phyloP scores from a whole-genome alignment of 2,888 invertebrate species.

The Alsophila aescularia region DNA sequence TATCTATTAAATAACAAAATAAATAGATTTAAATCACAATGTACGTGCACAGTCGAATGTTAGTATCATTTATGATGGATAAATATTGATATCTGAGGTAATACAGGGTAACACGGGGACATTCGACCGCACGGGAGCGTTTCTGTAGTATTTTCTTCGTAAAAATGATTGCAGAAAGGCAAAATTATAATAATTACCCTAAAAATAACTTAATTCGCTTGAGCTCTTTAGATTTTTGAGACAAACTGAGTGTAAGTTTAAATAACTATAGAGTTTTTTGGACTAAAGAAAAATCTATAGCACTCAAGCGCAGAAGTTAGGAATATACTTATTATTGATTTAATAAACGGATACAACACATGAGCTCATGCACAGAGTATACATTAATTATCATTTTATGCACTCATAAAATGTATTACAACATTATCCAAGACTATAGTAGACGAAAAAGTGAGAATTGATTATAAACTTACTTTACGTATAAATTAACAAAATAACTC shows the following conservation, averaged over 20 bases:
- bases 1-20: conserved; percentile 72
- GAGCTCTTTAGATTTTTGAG: conserved; percentile 34
- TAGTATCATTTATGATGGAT: neutral
- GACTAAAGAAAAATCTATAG: conserved; percentile 13
- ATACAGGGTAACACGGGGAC: conserved; percentile 34
- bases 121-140: conserved; percentile 58
- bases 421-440: neutral
- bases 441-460: too few species aligned
- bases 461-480: too few species aligned
- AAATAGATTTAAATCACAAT: conserved; percentile 72
- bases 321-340: conserved; percentile 48
- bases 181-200: conserved; percentile 61
- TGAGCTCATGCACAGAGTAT: conserved; percentile 2
- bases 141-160: conserved; percentile 71
- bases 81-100: conserved; percentile 1
- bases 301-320: conserved; percentile 48
- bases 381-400: neutral
- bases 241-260: neutral
- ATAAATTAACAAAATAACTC: too few species aligned
- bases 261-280: conserved; percentile 1
- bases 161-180: conserved; percentile 81
- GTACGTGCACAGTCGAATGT: conserved; percentile 54
- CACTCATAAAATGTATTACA: neutral
- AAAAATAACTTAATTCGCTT: conserved; percentile 45
- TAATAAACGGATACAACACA: conserved; percentile 27